Conservation (phyloP, 2,113 vertebrate genomes). For the Verasper variegatus region DNA sequence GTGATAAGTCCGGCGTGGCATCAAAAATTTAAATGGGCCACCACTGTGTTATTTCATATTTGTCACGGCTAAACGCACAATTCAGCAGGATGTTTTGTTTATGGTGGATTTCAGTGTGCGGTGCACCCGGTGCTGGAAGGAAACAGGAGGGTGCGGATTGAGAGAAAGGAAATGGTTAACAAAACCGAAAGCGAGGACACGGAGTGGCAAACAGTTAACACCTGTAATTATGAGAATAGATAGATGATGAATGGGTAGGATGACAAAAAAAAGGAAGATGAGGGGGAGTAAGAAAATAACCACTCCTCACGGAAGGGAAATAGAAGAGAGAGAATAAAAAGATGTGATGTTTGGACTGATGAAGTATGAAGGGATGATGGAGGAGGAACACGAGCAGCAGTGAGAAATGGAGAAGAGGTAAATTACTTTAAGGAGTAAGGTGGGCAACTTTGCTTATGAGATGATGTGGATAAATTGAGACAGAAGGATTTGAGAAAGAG, state of each 20-base stretch:
- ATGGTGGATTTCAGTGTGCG: constrained; percentile 10
- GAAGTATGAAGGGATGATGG: constrained; percentile 37
- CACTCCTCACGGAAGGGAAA: constrained; percentile 37
- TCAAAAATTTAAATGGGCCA: constrained; percentile 52
- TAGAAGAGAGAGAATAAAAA: constrained; percentile 13
- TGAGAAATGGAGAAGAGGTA: constrained; percentile 39
- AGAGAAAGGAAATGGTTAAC: background rate
- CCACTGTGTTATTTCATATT: constrained; percentile 34
- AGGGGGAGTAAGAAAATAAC: constrained; percentile 50
- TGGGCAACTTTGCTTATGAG: constrained; percentile 62
- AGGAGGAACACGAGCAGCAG: constrained; percentile 14
- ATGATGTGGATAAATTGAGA: constrained; percentile 59
- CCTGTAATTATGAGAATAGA: constrained; percentile 55
- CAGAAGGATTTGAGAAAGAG: constrained; percentile 25
- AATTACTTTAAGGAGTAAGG: constrained; percentile 38
- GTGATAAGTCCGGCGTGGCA: constrained; percentile 34
- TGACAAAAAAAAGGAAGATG: constrained; percentile 35
- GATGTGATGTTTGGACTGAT: constrained; percentile 42
- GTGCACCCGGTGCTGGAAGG: background rate
- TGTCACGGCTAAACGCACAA: constrained; percentile 37
- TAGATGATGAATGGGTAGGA: constrained; percentile 52
- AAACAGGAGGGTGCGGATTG: background rate
- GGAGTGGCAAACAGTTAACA: constrained; percentile 12
- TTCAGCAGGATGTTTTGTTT: constrained; percentile 2
- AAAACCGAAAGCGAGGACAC: background rate